Evolutionary conservation across 2,797 vertebrate genomes (phyloP).

Genomic region (Pyrocephalus nanus): DNA sequence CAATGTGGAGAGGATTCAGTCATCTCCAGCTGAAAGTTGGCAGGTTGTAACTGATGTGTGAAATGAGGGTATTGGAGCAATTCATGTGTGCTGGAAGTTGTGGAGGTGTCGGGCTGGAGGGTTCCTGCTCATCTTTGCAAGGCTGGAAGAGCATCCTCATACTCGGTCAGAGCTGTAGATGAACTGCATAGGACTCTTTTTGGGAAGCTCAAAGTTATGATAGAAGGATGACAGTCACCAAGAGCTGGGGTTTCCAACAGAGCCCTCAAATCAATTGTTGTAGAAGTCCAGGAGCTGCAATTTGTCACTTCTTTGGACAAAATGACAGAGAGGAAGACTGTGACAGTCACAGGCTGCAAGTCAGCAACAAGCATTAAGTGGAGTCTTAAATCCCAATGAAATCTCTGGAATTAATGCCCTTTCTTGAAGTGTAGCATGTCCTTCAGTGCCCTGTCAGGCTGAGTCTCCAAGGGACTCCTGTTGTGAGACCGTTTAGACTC

Average conservation of each 20-base stretch:
- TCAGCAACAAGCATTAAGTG: neutral
- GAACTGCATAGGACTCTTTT: neutral
- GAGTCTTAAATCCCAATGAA: neutral
- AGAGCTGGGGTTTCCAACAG: neutral
- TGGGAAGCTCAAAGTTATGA: neutral
- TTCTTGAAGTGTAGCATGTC: neutral
- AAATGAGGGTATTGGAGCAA: neutral
- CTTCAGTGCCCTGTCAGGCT: neutral
- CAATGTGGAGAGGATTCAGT: neutral
- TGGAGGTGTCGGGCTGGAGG: neutral
- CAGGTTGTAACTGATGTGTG: neutral
- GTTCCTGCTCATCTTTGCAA: neutral
- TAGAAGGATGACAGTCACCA: neutral
- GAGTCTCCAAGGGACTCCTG: neutral
- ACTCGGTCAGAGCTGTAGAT: neutral
- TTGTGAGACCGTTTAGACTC: neutral
- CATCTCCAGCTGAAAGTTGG: neutral
- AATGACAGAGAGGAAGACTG: neutral
- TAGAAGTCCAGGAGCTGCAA: neutral
- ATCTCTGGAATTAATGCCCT: neutral
- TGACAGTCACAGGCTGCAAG: neutral
- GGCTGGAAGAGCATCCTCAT: neutral
- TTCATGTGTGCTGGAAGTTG: neutral
- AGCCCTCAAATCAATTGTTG: neutral
- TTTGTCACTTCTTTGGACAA: neutral